Evolutionary conservation across 2,797 vertebrate genomes (phyloP), one percentile per base, ranked within the genome.

Genomic region (Enteromius argenteus): DNA sequence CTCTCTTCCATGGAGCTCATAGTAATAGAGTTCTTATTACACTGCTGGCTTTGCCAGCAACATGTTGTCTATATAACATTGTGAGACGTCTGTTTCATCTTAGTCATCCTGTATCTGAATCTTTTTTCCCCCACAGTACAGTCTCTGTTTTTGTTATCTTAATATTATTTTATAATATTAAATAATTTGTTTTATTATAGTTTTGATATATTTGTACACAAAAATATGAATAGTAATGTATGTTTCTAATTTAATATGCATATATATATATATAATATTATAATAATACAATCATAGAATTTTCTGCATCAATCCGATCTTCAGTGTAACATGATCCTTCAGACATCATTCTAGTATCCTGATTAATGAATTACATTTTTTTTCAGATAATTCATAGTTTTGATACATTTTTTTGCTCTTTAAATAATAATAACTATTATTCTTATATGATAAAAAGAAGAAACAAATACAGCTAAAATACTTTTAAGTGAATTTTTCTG

Each of bases 1-100:
- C 58, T 14, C 58, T 46, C 91, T 92, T 91, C 89, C 92, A 92
- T 91, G 95, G 93, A 95, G 93, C 93, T 93, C 94, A 96, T 94
- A 93, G 94, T 96, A 96, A 96, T 96, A 95, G 94, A 96, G 95
- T 95, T 95, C 94, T 95, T 90, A 91, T 92, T 85, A 89, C 44
- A 76, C 53, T 13, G 71, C 46, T 66, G 76, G 62, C 42, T 83
- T 64, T n/a, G 32, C 76, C 39, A 46, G 62, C 56, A 84, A 35
- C 64, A 78, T 35, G n/a, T 73, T 66, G 76, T 84, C 67, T 73
- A 42, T 91, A 91, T 91, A 86, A 90, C 58, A 79, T 62, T 44
- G 27, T 80, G 77, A 30, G 42, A 15, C 1, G 1, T 62, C 68
- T 30, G 68, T 68, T 19, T 56, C 7, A 5, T 76, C 46, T 77